These are phyloP conservation scores for Nomada ferruginata DNA, from an alignment of 2,888 invertebrate species.

Conservation along the genomic window DNA sequence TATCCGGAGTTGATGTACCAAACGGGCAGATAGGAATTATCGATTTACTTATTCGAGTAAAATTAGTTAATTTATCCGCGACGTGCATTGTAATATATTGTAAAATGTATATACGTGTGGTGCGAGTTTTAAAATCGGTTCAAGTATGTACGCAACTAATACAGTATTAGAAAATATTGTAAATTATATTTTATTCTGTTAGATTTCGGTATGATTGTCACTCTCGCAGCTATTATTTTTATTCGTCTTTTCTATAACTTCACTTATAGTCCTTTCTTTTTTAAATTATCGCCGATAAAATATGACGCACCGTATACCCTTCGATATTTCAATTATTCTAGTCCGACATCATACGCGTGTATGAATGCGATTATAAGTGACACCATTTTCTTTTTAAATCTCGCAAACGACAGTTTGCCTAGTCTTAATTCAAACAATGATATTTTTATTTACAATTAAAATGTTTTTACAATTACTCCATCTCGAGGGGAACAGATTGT, in stretches of 20 bases:
- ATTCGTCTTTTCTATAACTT: conserved; percentile 2
- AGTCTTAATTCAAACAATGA: too few species aligned
- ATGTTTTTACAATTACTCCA: too few species aligned
- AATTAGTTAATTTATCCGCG: not conserved
- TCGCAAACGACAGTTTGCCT: not conserved
- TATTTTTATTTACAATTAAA: too few species aligned
- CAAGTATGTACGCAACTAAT: conserved; percentile 6
- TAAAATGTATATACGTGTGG: conserved; percentile 1
- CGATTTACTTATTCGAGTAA: not conserved
- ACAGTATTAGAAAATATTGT: conserved; percentile 11
- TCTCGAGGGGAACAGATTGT: too few species aligned
- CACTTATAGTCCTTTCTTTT: not conserved
- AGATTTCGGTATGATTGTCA: conserved; percentile 51
- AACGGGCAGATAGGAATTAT: conserved; percentile 39
- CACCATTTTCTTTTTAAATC: not conserved
- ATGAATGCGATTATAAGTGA: not conserved
- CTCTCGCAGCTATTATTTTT: conserved; percentile 22
- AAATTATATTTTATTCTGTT: conserved; percentile 18
- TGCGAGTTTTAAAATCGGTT: conserved; percentile 3
- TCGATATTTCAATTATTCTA: not conserved
- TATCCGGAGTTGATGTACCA: conserved; percentile 28
- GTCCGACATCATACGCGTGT: too few species aligned
- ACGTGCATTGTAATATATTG: not conserved
- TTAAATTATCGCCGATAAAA: not conserved
- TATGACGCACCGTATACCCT: not conserved